phyloP scores from a whole-genome alignment of 2,888 invertebrate species.

The Campaea margaritaria region DNA sequence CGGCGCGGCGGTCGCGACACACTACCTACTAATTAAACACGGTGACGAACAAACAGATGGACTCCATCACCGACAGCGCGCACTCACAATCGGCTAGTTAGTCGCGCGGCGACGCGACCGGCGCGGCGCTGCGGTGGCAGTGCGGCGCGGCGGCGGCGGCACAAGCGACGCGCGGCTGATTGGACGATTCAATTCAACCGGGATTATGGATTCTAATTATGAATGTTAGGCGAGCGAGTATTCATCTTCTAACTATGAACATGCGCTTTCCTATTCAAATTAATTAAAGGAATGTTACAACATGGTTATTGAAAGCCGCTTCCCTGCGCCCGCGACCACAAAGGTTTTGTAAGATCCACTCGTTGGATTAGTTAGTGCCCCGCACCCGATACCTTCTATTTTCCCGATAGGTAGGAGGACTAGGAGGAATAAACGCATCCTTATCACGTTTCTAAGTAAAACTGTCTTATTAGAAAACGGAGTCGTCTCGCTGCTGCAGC shows the following conservation, averaged over 20 bases:
- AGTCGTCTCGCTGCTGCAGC: not conserved
- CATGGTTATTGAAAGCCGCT: not conserved
- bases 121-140: no score
- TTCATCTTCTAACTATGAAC: conserved; percentile 18
- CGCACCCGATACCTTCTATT: not conserved
- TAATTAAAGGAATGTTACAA: conserved; percentile 23
- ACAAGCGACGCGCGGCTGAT: conserved; percentile 6
- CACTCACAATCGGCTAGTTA: conserved; percentile 22
- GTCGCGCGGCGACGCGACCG: not conserved
- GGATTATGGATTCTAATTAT: conserved; percentile 28
- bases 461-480: not conserved
- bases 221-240: conserved; percentile 20
- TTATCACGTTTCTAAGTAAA: not conserved
- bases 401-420: no score
- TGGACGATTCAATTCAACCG: conserved; percentile 14
- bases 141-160: no score
- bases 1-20: conserved; percentile 7
- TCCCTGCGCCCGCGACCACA: conserved; percentile 6
- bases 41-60: conserved; percentile 63
- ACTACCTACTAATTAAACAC: conserved; percentile 59
- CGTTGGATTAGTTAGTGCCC: not conserved
- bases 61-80: not conserved
- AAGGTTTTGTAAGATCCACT: not conserved
- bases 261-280: conserved; percentile 20
- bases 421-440: no score